Conservation (phyloP, 2,797 vertebrate species). For the Babyrousa celebensis region DNA sequence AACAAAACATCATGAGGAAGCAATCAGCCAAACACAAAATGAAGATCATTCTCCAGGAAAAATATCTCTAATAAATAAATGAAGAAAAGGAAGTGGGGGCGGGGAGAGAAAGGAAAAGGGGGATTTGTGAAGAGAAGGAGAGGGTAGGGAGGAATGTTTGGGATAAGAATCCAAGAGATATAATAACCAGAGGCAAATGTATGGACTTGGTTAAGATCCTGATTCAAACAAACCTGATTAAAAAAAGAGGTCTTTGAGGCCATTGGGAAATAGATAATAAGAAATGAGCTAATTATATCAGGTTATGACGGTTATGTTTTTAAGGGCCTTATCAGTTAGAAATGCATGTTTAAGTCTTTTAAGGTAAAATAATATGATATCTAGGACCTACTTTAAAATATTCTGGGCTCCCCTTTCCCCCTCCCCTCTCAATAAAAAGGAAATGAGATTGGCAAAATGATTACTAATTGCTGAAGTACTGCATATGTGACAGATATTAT, state of each 20-base stretch:
- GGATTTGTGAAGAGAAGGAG: neutral
- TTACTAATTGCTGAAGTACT: neutral
- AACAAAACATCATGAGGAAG: neutral
- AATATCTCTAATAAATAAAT: neutral
- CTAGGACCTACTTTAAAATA: slow-evolving; percentile 31
- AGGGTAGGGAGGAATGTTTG: neutral
- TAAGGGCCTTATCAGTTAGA: neutral
- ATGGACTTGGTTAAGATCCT: neutral
- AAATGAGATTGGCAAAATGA: slow-evolving; percentile 12
- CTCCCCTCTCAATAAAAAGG: neutral
- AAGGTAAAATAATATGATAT: slow-evolving; percentile 5
- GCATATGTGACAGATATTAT: neutral
- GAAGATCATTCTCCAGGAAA: neutral
- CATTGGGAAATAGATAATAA: neutral
- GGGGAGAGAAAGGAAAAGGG: too few relatives aligned
- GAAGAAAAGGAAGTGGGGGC: neutral
- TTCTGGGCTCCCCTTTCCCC: neutral
- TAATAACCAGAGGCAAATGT: neutral
- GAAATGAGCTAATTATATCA: neutral
- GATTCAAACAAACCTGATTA: slow-evolving; percentile 9
- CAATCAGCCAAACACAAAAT: neutral
- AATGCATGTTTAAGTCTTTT: neutral
- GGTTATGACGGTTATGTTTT: neutral
- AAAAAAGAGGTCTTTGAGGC: neutral
- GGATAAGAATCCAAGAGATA: neutral